Evolutionary conservation across 2,888 invertebrate genomes (phyloP).

Genomic region (Napeogenes inachia): DNA sequence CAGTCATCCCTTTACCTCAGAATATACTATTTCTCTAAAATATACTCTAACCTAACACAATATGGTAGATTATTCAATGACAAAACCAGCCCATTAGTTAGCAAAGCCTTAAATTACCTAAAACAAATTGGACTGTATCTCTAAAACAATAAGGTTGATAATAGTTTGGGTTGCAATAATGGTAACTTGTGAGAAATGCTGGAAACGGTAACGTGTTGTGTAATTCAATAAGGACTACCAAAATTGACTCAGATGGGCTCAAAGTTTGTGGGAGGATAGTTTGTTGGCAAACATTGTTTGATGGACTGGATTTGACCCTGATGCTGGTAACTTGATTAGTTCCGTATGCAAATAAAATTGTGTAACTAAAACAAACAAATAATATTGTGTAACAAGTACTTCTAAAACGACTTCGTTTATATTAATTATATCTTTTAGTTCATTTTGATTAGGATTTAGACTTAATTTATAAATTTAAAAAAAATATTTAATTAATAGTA

Average conservation of each 20-base stretch:
- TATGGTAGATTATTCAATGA: conserved; percentile 19
- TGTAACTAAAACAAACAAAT: no score
- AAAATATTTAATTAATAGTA: no score
- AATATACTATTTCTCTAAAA: conserved; percentile 39
- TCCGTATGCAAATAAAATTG: not conserved
- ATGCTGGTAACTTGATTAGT: conserved; percentile 13
- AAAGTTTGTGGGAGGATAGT: conserved; percentile 66
- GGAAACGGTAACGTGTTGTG: conserved; percentile 61
- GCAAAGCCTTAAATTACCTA: conserved; percentile 5
- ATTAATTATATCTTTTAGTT: no score
- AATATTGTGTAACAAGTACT: no score
- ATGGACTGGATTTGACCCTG: conserved; percentile 34
- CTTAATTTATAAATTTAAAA: no score
- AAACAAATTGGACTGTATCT: conserved; percentile 30
- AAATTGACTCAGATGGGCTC: conserved; percentile 71
- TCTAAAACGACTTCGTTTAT: no score
- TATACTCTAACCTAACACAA: conserved; percentile 28
- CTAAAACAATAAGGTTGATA: conserved; percentile 24
- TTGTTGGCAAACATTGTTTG: conserved; percentile 70
- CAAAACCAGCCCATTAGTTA: not conserved
- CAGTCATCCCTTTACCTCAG: conserved; percentile 61
- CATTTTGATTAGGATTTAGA: no score
- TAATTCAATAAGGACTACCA: conserved; percentile 73
- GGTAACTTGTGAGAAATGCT: conserved; percentile 40
- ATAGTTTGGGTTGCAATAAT: conserved; percentile 32